These are phyloP conservation scores for Malthinus seriepunctatus DNA, from an alignment of 2,888 invertebrate genomes.

Conservation along the genomic window DNA sequence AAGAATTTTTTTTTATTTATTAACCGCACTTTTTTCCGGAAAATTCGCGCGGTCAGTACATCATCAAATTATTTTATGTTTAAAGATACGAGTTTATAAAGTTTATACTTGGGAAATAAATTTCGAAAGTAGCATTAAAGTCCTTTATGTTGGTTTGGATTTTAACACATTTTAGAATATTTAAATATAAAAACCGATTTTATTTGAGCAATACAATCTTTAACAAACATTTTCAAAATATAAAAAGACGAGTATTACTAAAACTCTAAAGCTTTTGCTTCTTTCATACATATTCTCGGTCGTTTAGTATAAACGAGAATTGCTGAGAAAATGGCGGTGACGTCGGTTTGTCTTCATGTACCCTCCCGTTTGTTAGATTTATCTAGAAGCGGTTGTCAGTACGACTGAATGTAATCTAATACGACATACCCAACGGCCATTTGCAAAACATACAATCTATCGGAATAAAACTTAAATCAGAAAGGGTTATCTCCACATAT, in stretches of 20 bases:
- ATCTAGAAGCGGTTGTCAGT: slow-evolving; percentile 22
- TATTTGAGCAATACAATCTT: no score
- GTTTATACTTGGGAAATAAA: no score
- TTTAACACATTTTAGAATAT: no score
- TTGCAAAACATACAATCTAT: slow-evolving; percentile 39
- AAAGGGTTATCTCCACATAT: slow-evolving; percentile 21
- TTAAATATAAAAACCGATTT: no score
- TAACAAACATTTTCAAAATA: neutral
- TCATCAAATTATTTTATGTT: slow-evolving; percentile 22
- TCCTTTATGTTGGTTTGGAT: no score
- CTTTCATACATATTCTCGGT: slow-evolving; percentile 21
- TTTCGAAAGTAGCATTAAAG: no score
- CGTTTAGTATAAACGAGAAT: slow-evolving; percentile 19
- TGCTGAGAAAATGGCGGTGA: slow-evolving; percentile 26
- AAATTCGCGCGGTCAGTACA: slow-evolving; percentile 35
- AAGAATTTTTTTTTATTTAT: slow-evolving; percentile 34
- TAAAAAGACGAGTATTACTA: neutral
- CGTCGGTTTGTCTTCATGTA: slow-evolving; percentile 34
- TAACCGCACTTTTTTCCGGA: slow-evolving; percentile 27
- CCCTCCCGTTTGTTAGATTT: slow-evolving; percentile 21
- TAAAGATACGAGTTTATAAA: no score
- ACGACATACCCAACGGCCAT: slow-evolving; percentile 43
- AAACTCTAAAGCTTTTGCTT: slow-evolving; percentile 1
- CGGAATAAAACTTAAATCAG: slow-evolving; percentile 27
- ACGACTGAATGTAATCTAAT: slow-evolving; percentile 42